Evolutionary conservation across 53 echinoderm and acorn worm genomes (phyloP).

Genomic region (Apostichopus leukothele): DNA sequence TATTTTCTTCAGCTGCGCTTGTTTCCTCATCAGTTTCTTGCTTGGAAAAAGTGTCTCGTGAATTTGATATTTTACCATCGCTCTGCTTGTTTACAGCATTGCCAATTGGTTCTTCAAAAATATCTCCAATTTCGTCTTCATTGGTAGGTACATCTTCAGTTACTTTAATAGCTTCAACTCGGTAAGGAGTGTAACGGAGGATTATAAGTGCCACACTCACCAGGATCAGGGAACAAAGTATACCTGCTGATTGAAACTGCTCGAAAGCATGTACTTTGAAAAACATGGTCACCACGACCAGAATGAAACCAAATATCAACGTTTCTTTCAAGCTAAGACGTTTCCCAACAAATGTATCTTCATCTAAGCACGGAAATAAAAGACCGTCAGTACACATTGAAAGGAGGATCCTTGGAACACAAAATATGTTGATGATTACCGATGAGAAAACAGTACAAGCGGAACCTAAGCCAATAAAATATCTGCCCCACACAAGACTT

Average conservation of each 20-base stretch:
- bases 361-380: slow-evolving; percentile 1
- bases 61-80: background rate
- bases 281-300: slow-evolving; percentile 24
- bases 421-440: slow-evolving; percentile 18
- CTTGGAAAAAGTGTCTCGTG: background rate
- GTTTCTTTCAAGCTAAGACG: slow-evolving; percentile 3
- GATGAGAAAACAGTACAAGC: slow-evolving; percentile 11
- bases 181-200: slow-evolving; percentile 30
- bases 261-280: slow-evolving; percentile 18
- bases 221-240: slow-evolving; percentile 17
- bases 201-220: slow-evolving; percentile 9
- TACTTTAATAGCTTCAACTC: background rate
- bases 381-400: slow-evolving; percentile 27
- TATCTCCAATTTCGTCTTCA: background rate
- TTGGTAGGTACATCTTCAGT: background rate
- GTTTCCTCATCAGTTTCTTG: background rate
- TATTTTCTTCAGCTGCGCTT: background rate
- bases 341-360: background rate
- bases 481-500: slow-evolving; percentile 12
- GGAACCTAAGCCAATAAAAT: slow-evolving; percentile 13
- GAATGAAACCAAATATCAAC: background rate
- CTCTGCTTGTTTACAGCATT: too few species aligned
- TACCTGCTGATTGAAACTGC: slow-evolving; percentile 36
- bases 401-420: slow-evolving; percentile 8
- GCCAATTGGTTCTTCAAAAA: background rate